Evolutionary conservation across 1,140 invertebrate species (phyloP).

Genomic region (Dinoponera quadriceps): DNA sequence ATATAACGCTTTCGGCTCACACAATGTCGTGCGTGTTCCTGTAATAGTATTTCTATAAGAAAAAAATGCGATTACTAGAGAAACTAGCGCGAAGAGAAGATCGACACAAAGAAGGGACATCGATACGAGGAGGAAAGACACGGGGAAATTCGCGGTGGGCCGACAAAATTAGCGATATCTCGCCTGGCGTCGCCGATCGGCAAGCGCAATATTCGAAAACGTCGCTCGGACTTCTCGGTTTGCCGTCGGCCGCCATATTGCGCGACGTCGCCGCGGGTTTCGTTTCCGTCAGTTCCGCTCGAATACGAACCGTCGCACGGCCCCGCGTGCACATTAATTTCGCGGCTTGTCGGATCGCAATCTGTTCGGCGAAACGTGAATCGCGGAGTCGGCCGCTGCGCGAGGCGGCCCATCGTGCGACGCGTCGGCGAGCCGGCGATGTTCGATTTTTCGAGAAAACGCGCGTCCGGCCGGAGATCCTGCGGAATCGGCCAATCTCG

Average conservation of each 20-base stretch:
- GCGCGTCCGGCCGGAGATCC: too few relatives aligned
- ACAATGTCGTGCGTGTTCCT: too few relatives aligned
- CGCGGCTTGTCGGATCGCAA: not conserved
- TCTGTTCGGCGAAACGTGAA: not conserved
- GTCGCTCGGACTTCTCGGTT: not conserved
- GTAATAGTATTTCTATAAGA: too few relatives aligned
- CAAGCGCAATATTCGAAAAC: not conserved
- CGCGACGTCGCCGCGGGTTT: not conserved
- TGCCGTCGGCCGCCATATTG: not conserved
- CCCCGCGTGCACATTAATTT: too few relatives aligned
- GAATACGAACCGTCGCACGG: not conserved
- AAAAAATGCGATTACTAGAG: too few relatives aligned
- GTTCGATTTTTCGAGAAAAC: conserved; percentile 62
- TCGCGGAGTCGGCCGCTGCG: not conserved
- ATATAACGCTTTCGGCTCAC: too few relatives aligned
- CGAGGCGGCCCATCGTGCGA: too few relatives aligned
- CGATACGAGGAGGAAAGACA: too few relatives aligned
- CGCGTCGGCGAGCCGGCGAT: not conserved
- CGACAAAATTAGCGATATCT: not conserved
- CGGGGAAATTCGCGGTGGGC: too few relatives aligned
- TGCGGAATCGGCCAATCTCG: conserved; percentile 53
- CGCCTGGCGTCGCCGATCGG: not conserved
- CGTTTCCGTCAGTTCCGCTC: not conserved
- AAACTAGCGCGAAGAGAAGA: too few relatives aligned
- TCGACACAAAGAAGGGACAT: too few relatives aligned